These are phyloP conservation scores for Amphipoea oculea DNA, from an alignment of 2,888 invertebrate species.

Conservation along the genomic window DNA sequence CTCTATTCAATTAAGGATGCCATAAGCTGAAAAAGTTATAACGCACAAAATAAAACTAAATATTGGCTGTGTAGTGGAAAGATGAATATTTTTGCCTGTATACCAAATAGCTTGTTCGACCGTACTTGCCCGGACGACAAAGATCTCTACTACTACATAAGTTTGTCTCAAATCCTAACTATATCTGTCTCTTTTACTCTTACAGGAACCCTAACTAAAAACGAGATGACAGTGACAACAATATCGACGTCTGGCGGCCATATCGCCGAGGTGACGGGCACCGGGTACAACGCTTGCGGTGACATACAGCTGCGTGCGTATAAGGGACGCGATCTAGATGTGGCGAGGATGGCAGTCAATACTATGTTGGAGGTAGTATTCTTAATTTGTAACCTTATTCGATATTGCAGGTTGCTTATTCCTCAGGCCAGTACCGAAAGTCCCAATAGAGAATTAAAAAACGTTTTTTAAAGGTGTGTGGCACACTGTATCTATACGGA, in stretches of 20 bases:
- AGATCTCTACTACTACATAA: neutral
- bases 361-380: slow-evolving; percentile 94
- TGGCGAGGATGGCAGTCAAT: slow-evolving; percentile 93
- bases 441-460: neutral
- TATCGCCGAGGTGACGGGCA: slow-evolving; percentile 97
- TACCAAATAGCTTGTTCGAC: too few species aligned
- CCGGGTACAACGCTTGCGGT: slow-evolving; percentile 97
- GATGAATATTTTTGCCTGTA: too few species aligned
- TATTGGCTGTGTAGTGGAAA: too few species aligned
- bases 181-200: neutral
- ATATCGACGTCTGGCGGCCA: slow-evolving; percentile 98
- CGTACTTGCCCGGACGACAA: neutral
- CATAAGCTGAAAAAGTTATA: too few species aligned
- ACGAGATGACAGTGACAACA: slow-evolving; percentile 99
- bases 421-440: neutral
- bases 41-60: too few species aligned
- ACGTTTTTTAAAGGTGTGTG: neutral
- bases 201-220: slow-evolving; percentile 96
- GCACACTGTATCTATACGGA: neutral
- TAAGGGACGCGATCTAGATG: slow-evolving; percentile 94
- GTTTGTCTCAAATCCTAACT: neutral
- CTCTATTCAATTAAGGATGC: too few species aligned
- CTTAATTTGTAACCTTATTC: neutral
- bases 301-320: slow-evolving; percentile 93
- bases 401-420: neutral